Conservation (phyloP, 2,113 vertebrate species). For the Malaclemys terrapin region DNA sequence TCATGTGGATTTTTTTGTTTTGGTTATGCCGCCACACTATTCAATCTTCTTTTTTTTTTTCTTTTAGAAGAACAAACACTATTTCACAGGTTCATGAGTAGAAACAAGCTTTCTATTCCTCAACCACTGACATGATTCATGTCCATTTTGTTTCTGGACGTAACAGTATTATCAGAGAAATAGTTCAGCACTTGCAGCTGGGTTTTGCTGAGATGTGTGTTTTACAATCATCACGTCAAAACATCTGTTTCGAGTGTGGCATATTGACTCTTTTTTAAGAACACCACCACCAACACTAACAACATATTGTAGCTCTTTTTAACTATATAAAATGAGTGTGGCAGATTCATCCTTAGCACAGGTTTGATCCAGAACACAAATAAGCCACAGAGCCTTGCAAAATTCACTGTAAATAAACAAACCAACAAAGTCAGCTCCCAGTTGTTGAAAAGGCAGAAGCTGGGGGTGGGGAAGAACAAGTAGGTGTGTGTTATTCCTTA, state of each 20-base stretch:
- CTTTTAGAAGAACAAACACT: not conserved
- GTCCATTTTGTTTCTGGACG: constrained; percentile 31
- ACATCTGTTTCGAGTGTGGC: not conserved
- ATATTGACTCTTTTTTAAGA: not conserved
- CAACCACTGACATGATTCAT: constrained; percentile 44
- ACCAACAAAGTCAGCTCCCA: not conserved
- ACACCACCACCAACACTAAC: not conserved
- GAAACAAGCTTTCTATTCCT: constrained; percentile 31
- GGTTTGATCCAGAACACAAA: not conserved
- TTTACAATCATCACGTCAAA: constrained; percentile 7
- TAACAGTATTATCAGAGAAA: constrained; percentile 46
- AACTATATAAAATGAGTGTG: not conserved
- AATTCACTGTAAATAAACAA: not conserved
- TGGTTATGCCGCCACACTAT: not conserved
- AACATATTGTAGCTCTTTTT: not conserved
- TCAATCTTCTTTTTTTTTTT: not conserved
- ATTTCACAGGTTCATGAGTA: constrained; percentile 1
- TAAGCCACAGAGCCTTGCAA: not conserved
- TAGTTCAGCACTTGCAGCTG: constrained; percentile 32
- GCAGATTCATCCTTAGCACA: rapidly evolving
- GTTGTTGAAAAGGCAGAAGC: not conserved
- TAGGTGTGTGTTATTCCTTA: not conserved
- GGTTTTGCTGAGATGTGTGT: constrained; percentile 35
- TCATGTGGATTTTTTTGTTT: not conserved
- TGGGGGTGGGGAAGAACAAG: not conserved